Conservation (phyloP, 1,140 invertebrate genomes). For the Drosophila carrolli region DNA sequence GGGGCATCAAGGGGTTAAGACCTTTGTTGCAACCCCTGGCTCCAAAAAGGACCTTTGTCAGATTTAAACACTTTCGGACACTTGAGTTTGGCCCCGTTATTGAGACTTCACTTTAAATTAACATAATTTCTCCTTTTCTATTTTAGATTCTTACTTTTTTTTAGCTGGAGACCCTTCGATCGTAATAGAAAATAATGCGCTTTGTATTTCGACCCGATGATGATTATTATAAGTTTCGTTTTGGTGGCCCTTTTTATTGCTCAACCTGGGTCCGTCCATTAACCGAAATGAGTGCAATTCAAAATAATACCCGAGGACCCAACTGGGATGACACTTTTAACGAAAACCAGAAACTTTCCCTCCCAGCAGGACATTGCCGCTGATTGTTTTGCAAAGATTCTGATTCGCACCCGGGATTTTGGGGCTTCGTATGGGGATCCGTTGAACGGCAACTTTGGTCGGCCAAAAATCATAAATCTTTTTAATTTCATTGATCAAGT, state of each 20-base stretch:
- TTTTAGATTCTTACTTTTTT: slow-evolving; percentile 3
- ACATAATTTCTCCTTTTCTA: slow-evolving; percentile 75
- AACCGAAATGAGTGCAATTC: slow-evolving; percentile 76
- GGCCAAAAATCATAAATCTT: slow-evolving; percentile 80
- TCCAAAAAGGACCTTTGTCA: slow-evolving; percentile 54
- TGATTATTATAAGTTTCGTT: slow-evolving; percentile 77
- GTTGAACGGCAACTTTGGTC: slow-evolving; percentile 61
- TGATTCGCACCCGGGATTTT: slow-evolving; percentile 35
- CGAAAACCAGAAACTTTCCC: slow-evolving; percentile 50
- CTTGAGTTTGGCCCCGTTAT: slow-evolving; percentile 33
- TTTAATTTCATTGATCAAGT: slow-evolving; percentile 82
- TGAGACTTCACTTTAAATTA: slow-evolving; percentile 75
- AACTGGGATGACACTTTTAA: slow-evolving; percentile 48
- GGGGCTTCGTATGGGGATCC: slow-evolving; percentile 43
- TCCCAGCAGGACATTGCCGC: slow-evolving; percentile 39
- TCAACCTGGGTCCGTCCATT: slow-evolving; percentile 60
- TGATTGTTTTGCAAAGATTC: slow-evolving; percentile 62
- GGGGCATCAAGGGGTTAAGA: slow-evolving; percentile 33
- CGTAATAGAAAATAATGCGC: slow-evolving; percentile 70
- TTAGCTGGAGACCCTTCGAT: slow-evolving; percentile 48
- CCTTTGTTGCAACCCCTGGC: slow-evolving; percentile 19
- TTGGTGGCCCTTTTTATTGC: slow-evolving; percentile 63
- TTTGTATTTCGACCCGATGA: slow-evolving; percentile 53
- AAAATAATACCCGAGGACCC: slow-evolving; percentile 63
- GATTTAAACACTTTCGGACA: slow-evolving; percentile 68